Evolutionary conservation across 1,140 invertebrate genomes (phyloP).

Genomic region (Nilaparvata lugens): DNA sequence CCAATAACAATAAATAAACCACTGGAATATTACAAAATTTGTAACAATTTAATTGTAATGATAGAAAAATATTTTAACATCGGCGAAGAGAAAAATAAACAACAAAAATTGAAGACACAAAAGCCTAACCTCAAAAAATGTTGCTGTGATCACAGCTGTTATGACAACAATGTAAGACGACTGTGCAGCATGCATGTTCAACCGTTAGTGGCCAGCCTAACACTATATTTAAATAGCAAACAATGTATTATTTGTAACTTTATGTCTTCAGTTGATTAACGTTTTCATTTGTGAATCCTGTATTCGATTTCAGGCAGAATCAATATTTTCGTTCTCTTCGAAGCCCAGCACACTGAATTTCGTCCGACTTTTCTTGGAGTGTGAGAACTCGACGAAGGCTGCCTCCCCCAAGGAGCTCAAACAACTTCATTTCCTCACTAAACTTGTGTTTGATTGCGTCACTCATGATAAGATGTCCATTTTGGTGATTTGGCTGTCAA

Average conservation of each 20-base stretch:
- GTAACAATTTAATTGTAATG: no score
- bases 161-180: no score
- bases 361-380: conserved; percentile 51
- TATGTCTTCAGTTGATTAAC: background rate
- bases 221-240: background rate
- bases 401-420: conserved; percentile 36
- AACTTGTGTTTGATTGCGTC: conserved; percentile 76
- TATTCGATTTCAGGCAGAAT: conserved; percentile 32
- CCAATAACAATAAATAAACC: no score
- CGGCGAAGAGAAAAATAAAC: background rate
- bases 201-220: no score
- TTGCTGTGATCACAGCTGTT: no score
- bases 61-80: background rate
- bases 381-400: conserved; percentile 12
- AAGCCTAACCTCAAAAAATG: no score
- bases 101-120: no score
- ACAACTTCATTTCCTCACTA: conserved; percentile 57
- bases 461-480: conserved; percentile 75
- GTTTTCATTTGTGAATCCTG: background rate
- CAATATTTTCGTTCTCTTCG: conserved; percentile 43
- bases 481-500: conserved; percentile 59
- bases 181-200: no score
- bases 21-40: no score
- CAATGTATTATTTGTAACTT: background rate
- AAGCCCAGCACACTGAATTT: conserved; percentile 42